These are phyloP conservation scores for Drosophila sturtevanti DNA, from an alignment of 1,140 invertebrate species.

Conservation along the genomic window DNA sequence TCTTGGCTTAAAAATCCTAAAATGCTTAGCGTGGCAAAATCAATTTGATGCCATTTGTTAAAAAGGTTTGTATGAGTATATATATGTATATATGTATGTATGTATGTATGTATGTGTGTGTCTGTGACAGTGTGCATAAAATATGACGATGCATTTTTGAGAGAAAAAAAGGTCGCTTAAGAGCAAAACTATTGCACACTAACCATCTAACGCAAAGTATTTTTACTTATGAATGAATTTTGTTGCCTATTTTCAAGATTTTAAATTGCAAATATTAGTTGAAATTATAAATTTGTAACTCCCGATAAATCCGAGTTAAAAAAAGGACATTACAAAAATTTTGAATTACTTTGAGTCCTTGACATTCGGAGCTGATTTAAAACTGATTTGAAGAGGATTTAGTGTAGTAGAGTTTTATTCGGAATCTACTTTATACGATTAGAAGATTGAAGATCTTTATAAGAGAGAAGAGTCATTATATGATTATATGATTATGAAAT, in stretches of 20 bases:
- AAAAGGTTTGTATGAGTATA: constrained; percentile 48
- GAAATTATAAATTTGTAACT: too few species aligned
- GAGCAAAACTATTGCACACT: constrained; percentile 12
- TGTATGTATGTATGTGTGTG: constrained; percentile 11
- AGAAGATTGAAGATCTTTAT: too few species aligned
- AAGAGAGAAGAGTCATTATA: too few species aligned
- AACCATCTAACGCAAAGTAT: not conserved
- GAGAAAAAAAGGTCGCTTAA: constrained; percentile 41
- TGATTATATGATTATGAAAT: too few species aligned
- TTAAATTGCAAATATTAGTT: too few species aligned
- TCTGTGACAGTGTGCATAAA: constrained; percentile 46
- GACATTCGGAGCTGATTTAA: too few species aligned
- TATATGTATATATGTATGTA: not conserved
- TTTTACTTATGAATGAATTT: not conserved
- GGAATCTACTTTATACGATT: too few species aligned
- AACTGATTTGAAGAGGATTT: too few species aligned
- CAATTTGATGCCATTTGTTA: constrained; percentile 75
- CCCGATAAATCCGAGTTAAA: too few species aligned
- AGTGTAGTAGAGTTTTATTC: too few species aligned
- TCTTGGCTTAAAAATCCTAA: constrained; percentile 49
- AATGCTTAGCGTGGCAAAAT: constrained; percentile 72
- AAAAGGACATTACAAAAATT: too few species aligned
- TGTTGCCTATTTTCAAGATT: not conserved
- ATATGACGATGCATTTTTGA: constrained; percentile 45
- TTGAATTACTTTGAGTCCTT: too few species aligned